These are phyloP conservation scores for Theretra japonica DNA, from an alignment of 2,888 invertebrate genomes.

Conservation along the genomic window DNA sequence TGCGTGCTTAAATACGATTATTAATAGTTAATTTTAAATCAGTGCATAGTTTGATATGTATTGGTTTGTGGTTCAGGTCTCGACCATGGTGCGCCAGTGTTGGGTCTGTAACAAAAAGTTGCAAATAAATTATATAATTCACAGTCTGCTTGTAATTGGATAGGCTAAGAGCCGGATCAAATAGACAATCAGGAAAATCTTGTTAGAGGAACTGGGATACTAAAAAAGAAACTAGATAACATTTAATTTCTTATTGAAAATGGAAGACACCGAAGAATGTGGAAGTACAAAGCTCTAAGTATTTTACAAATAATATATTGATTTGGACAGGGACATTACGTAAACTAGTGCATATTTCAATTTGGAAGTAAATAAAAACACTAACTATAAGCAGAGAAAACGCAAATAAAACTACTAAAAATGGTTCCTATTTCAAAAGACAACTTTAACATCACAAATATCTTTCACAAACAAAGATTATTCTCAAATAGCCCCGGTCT, in stretches of 20 bases:
- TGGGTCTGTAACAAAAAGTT: constrained; percentile 66
- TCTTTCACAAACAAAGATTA: not conserved
- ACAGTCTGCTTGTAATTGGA: no score
- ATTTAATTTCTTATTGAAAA: no score
- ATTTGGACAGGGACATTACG: no score
- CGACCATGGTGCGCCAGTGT: constrained; percentile 68
- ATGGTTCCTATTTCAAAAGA: not conserved
- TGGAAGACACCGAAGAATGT: no score
- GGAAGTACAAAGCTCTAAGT: no score
- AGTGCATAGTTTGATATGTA: constrained; percentile 82
- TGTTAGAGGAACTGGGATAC: no score
- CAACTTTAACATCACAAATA: not conserved
- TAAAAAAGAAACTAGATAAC: no score
- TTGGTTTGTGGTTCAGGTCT: constrained; percentile 55
- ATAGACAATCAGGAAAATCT: no score
- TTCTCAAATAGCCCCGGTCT: constrained; percentile 40
- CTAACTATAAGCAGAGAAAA: not conserved
- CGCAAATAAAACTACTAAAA: not conserved
- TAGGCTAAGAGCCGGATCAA: no score
- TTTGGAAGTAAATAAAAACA: no score
- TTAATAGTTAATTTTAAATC: constrained; percentile 50
- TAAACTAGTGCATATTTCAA: no score
- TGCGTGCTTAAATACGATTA: not conserved
- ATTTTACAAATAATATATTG: no score
- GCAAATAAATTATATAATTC: not conserved